Evolutionary conservation across 2,797 vertebrate genomes (phyloP).

Genomic region (Helarctos malayanus): DNA sequence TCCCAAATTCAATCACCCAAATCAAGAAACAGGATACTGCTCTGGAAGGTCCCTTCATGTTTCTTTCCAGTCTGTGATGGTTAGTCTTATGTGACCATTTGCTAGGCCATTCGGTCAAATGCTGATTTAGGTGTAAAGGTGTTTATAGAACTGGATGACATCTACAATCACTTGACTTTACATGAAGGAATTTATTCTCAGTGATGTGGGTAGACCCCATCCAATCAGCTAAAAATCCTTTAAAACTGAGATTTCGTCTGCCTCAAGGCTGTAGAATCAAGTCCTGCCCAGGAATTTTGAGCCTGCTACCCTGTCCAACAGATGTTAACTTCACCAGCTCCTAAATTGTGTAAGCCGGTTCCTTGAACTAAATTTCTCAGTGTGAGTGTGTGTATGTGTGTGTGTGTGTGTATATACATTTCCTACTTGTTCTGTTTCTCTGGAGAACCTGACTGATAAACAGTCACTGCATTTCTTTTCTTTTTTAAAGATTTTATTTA

Average conservation of each 20-base stretch:
- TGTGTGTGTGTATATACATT: neutral
- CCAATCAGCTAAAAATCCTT: neutral
- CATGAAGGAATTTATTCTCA: neutral
- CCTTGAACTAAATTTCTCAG: neutral
- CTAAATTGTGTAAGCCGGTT: neutral
- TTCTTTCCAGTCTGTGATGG: neutral
- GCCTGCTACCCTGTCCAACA: neutral
- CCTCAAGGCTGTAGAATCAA: neutral
- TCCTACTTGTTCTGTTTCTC: neutral
- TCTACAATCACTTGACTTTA: neutral
- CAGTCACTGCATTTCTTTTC: neutral
- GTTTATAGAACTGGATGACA: neutral
- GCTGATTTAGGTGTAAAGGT: neutral
- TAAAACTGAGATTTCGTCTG: neutral
- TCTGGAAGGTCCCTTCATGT: neutral
- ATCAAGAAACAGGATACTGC: neutral
- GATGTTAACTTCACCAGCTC: neutral
- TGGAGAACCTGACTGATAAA: neutral
- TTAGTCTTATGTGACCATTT: neutral
- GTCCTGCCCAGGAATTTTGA: neutral
- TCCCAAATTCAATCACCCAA: neutral
- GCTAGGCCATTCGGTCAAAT: neutral
- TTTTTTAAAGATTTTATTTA: too few relatives aligned
- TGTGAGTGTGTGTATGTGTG: fast-evolving
- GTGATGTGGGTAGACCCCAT: neutral